Evolutionary conservation across 2,888 invertebrate species (phyloP), one percentile per base, ranked within the genome.

Genomic region (Catocala fraxini): DNA sequence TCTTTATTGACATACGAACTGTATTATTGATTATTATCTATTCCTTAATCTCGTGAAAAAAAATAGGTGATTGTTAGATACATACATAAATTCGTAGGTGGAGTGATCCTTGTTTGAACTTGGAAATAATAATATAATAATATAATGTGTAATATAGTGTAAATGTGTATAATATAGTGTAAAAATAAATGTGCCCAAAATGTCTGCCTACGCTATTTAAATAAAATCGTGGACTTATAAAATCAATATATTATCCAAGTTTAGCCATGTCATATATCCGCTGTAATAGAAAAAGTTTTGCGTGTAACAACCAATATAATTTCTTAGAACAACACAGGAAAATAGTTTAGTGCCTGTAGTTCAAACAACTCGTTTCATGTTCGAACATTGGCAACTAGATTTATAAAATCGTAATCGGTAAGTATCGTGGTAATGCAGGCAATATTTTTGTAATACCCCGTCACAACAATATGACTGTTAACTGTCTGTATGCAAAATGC

Each of bases 401-500:
- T 51, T 25, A 25, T 54, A 13, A 39, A 45, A 54, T 63, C 51
- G 1, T n/a, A n/a, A n/a, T 25, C 25, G 25, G 25, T n/a, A n/a
- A 25, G 25, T 39, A 39, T 39, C 7, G 9, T 7, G 7, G 4
- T 39, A 7, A 39, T 39, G 35, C 35, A 7, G 9, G 9, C 35
- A 6, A 39, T 39, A 9, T 39, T 39, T 39, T 58, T 57, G n/a
- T 45, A 4, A 39, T 48, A 39, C 10, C 41, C 33, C 51, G 43
- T 42, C 9, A 11, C 34, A 51, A 60, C 13, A 39, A 57, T 52
- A 51, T 59, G 54, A 61, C 25, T 49, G 48, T 39, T 59, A 39
- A 12, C 7, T 46, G 39, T 39, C 41, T 13, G 11, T 46, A 54
- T 51, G 39, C 59, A 66, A 57, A 51, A 77, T 71, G 61, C 65